Evolutionary conservation across 2,888 invertebrate genomes (phyloP), one percentile per base, ranked within the genome.

Genomic region (Phyto melanocephala): DNA sequence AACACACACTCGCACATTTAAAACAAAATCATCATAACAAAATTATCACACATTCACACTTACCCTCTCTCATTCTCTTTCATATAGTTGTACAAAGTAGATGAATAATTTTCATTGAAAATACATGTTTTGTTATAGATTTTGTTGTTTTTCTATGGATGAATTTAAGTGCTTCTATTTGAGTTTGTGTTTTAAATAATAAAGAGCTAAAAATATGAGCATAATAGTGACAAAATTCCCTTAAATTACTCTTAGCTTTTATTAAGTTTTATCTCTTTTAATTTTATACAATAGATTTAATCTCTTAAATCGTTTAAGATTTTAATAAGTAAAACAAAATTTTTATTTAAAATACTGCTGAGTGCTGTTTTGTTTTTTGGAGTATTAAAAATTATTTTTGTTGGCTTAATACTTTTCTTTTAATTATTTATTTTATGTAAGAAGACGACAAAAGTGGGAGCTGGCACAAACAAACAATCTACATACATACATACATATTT

Each of bases 281-380:
- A 5, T 22, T 24, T n/a, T n/a, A n/a, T n/a, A n/a, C n/a, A 22
- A 52, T 20, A 60, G 13, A 70, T 72, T 65, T 71, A 47, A 76
- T 40, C 81, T 81, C 77, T 68, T 78, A 74, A 74, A 62, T 3
- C 22, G n/a, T 15, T 72, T 63, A 63, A 45, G 40, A 67, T 67
- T 58, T 58, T 45, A 54, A 24, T 54, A 63, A 58, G 54, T n/a
- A 45, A 60, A 22, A 67, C n/a, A 33, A 60, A 52, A 37, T 37
- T 33, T 45, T 58, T 24, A 22, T 10, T 5, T 74, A 28, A 20
- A 54, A 47, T 24, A 71, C 28, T 24, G 22, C 17, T 45, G 28
- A 68, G 24, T 58, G 56, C 28, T 60, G 37, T 22, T 63, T 81
- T 47, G 35, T 74, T 54, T 63, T 2, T 63, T 77, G 47, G 37